phyloP scores from a whole-genome alignment of 2,888 invertebrate genomes.

The Hyles lineata region DNA sequence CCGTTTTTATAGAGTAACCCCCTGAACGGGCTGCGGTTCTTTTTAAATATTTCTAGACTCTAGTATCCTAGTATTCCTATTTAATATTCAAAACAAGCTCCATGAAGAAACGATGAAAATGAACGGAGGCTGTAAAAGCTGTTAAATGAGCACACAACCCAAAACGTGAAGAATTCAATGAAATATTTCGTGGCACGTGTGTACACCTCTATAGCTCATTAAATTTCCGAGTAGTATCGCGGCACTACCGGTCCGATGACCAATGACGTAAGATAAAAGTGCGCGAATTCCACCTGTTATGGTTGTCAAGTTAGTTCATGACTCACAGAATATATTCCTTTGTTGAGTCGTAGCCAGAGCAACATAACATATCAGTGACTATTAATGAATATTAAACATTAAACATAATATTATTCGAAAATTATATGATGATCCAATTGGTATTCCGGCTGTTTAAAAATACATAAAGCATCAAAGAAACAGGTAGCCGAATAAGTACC shows the following conservation, averaged over 20 bases:
- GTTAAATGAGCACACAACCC: conserved; percentile 9
- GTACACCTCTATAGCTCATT: conserved; percentile 36
- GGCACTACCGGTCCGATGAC: conserved; percentile 56
- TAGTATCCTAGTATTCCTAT: too few relatives aligned
- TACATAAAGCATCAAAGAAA: not conserved
- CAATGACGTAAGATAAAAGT: conserved; percentile 74
- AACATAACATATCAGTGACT: not conserved
- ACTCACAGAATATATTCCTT: conserved; percentile 69
- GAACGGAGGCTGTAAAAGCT: not conserved
- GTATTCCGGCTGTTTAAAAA: not conserved
- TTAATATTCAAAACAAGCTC: too few relatives aligned
- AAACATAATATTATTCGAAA: not conserved
- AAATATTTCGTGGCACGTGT: conserved; percentile 35
- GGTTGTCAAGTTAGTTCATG: conserved; percentile 57
- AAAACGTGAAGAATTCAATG: conserved; percentile 32
- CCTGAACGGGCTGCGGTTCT: too few relatives aligned
- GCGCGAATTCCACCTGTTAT: conserved; percentile 73
- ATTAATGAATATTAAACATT: conserved; percentile 7
- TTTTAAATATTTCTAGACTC: too few relatives aligned
- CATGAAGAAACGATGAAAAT: not conserved
- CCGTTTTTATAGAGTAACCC: too few relatives aligned
- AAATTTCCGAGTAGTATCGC: conserved; percentile 45
- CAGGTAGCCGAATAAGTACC: conserved; percentile 1
- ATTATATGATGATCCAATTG: not conserved
- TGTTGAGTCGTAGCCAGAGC: conserved; percentile 49